phyloP scores from a whole-genome alignment of 2,797 vertebrate genomes.

The Amblyopsis hoosieri region DNA sequence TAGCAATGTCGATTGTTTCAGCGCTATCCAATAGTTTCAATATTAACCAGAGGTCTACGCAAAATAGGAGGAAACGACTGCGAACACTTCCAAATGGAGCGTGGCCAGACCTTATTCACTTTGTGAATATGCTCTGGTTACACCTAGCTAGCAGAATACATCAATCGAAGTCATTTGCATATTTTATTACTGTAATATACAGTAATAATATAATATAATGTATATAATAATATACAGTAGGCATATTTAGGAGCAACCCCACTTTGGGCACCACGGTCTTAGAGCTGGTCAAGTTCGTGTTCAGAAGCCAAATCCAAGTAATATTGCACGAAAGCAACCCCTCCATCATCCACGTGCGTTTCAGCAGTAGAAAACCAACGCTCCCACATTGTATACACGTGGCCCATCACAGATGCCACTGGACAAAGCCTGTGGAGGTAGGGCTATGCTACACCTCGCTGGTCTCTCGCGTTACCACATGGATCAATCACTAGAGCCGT shows the following conservation, averaged over 20 bases:
- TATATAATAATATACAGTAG: not conserved
- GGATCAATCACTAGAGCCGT: constrained; percentile 34
- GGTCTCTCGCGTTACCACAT: constrained; percentile 55
- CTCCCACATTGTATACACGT: constrained; percentile 58
- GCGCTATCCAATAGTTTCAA: too few species aligned
- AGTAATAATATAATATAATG: not conserved
- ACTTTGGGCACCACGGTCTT: not conserved
- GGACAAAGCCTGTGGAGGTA: constrained; percentile 45
- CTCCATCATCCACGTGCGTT: constrained; percentile 17
- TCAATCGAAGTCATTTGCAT: too few species aligned
- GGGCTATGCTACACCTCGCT: constrained; percentile 55
- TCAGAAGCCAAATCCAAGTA: constrained; percentile 39
- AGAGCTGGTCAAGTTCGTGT: not conserved
- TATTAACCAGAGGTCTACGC: too few species aligned
- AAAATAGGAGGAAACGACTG: too few species aligned
- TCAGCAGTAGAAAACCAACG: constrained; percentile 64
- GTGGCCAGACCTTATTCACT: too few species aligned
- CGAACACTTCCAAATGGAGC: too few species aligned
- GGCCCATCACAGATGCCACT: constrained; percentile 44
- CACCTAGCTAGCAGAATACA: too few species aligned
- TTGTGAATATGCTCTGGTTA: too few species aligned
- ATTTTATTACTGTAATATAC: too few species aligned
- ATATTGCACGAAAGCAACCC: constrained; percentile 30
- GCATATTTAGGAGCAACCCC: not conserved
- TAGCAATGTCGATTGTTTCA: too few species aligned